A percentile compares a stretch with the other conserved stretches of the same genome.
These are phyloP conservation scores for Apamea anceps DNA, from an alignment of 2,888 invertebrate genomes.

Conservation along the genomic window DNA sequence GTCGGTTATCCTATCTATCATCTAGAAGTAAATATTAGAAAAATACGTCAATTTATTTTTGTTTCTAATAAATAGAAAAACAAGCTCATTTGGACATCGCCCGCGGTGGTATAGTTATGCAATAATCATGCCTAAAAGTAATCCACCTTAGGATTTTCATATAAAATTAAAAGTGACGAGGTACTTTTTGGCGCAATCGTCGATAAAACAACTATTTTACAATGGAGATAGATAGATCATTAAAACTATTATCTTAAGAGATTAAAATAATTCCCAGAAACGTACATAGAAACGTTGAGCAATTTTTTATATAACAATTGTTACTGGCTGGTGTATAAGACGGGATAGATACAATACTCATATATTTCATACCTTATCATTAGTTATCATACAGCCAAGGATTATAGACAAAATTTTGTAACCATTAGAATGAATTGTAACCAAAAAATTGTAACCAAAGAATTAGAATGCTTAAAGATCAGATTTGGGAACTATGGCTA, in stretches of 20 bases:
- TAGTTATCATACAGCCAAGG: conserved; percentile 4
- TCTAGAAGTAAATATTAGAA: conserved; percentile 68
- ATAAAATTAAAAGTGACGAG: conserved; percentile 23
- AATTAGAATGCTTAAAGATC: conserved; percentile 16
- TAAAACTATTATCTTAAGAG: conserved; percentile 51
- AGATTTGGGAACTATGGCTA: conserved; percentile 45
- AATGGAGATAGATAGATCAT: conserved; percentile 42
- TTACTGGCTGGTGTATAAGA: conserved; percentile 26
- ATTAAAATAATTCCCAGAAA: conserved; percentile 58
- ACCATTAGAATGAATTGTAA: conserved; percentile 17
- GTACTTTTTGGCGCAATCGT: conserved; percentile 37
- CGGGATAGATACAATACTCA: conserved; percentile 49
- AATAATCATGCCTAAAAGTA: conserved; percentile 48
- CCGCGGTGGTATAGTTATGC: conserved; percentile 60
- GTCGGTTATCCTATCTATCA: conserved; percentile 66
- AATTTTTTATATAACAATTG: conserved; percentile 29
- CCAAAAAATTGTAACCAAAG: no score
- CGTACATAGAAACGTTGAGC: conserved; percentile 52
- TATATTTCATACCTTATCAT: conserved; percentile 36
- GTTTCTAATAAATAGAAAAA: conserved; percentile 38
- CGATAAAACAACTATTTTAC: conserved; percentile 51
- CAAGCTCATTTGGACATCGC: conserved; percentile 53
- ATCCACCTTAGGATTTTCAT: conserved; percentile 27
- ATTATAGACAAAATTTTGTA: conserved; percentile 33
- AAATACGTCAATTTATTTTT: conserved; percentile 65